Conservation (phyloP, 2,888 invertebrate species). For the Archips crataeganus region DNA sequence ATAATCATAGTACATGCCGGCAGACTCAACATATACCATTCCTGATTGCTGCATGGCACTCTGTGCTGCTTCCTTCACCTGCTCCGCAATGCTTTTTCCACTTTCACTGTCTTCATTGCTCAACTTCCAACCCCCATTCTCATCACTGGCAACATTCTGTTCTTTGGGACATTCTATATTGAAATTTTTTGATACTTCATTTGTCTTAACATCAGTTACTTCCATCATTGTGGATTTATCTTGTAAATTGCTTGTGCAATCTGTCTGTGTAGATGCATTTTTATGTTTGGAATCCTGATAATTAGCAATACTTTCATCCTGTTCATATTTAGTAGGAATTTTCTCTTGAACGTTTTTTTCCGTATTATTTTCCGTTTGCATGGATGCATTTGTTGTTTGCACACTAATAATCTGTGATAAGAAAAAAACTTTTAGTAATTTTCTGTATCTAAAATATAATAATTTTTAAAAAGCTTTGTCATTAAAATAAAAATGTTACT, state of each 20-base stretch:
- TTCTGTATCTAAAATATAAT: too few species aligned
- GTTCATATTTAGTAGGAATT: neutral
- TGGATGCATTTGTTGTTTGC: constrained; percentile 7
- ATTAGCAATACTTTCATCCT: constrained; percentile 2
- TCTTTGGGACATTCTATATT: constrained; percentile 34
- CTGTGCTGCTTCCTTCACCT: constrained; percentile 92
- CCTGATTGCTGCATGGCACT: constrained; percentile 90
- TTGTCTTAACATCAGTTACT: constrained; percentile 20
- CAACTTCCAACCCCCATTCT: constrained; percentile 60
- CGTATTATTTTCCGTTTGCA: constrained; percentile 26
- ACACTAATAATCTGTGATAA: constrained; percentile 8
- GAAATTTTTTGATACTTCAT: constrained; percentile 36
- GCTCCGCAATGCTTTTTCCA: constrained; percentile 87
- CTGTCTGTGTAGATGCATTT: constrained; percentile 56
- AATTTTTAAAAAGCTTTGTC: too few species aligned
- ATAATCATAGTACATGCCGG: constrained; percentile 95
- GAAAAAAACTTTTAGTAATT: neutral
- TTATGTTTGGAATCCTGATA: neutral
- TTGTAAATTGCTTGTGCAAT: constrained; percentile 32
- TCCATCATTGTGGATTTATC: constrained; percentile 11
- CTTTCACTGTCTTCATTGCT: constrained; percentile 54
- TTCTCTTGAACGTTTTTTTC: neutral
- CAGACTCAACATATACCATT: constrained; percentile 94
- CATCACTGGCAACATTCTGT: constrained; percentile 16
- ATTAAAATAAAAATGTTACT: too few species aligned